phyloP scores from a whole-genome alignment of 2,797 vertebrate genomes.

The Clamator glandarius region DNA sequence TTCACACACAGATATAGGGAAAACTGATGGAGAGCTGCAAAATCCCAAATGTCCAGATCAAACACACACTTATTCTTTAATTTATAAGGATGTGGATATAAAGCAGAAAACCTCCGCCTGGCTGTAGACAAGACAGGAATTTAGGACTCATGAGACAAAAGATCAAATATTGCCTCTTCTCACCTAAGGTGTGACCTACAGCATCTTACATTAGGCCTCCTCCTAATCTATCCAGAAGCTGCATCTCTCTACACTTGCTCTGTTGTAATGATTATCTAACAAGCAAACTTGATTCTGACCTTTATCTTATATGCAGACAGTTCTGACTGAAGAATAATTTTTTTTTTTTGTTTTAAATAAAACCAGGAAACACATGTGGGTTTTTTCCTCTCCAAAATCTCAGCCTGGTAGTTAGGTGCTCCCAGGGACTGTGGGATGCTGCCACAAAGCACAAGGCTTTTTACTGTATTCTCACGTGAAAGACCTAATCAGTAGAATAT shows the following conservation, averaged over 20 bases:
- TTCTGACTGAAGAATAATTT: neutral
- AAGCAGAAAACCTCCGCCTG: neutral
- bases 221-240: neutral
- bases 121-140: neutral
- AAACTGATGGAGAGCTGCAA: neutral
- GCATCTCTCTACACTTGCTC: neutral
- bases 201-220: neutral
- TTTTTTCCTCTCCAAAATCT: neutral
- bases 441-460: neutral
- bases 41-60: neutral
- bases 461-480: neutral
- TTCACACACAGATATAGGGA: neutral
- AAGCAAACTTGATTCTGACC: neutral
- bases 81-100: neutral
- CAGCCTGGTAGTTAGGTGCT: neutral
- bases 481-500: neutral
- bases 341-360: neutral
- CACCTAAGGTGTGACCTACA: neutral
- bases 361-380: rapidly evolving
- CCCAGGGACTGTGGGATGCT: neutral
- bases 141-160: neutral
- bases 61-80: neutral
- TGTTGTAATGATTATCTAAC: neutral
- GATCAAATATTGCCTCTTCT: neutral
- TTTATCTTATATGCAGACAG: neutral